These are phyloP conservation scores for Megastigmus dorsalis DNA, from an alignment of 2,888 invertebrate species.

Conservation along the genomic window DNA sequence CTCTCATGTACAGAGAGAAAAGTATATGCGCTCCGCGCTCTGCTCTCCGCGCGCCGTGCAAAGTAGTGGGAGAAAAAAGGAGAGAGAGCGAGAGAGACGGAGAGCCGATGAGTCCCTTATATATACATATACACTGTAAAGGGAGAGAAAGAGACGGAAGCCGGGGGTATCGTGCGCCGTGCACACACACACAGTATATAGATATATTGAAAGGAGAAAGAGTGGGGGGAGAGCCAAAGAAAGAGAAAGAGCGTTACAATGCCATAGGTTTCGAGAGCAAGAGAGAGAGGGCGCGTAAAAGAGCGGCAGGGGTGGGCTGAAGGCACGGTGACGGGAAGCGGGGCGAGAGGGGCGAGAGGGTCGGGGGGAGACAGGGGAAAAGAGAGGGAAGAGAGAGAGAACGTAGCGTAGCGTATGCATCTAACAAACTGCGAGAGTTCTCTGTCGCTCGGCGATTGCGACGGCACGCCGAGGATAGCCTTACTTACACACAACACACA, in stretches of 20 bases:
- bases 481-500: neutral
- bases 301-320: too few relatives aligned
- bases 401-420: slow-evolving; percentile 45
- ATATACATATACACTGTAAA: neutral
- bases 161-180: neutral
- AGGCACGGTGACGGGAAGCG: too few relatives aligned
- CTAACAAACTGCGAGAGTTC: slow-evolving; percentile 44
- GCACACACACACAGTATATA: neutral
- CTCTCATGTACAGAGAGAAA: neutral
- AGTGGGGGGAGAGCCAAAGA: neutral
- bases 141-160: neutral
- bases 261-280: too few relatives aligned
- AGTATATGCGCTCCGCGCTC: slow-evolving; percentile 4
- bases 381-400: slow-evolving; percentile 2
- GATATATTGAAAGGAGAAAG: neutral
- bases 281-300: neutral
- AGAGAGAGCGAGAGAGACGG: too few relatives aligned
- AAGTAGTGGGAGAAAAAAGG: slow-evolving; percentile 4
- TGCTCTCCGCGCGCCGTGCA: neutral
- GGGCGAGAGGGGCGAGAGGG: neutral
- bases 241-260: slow-evolving; percentile 9
- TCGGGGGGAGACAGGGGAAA: neutral
- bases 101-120: too few relatives aligned
- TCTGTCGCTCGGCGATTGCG: slow-evolving; percentile 43
- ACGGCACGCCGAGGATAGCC: slow-evolving; percentile 30